Evolutionary conservation across 1,140 invertebrate genomes (phyloP).

Genomic region (Zaprionus lachaisei): DNA sequence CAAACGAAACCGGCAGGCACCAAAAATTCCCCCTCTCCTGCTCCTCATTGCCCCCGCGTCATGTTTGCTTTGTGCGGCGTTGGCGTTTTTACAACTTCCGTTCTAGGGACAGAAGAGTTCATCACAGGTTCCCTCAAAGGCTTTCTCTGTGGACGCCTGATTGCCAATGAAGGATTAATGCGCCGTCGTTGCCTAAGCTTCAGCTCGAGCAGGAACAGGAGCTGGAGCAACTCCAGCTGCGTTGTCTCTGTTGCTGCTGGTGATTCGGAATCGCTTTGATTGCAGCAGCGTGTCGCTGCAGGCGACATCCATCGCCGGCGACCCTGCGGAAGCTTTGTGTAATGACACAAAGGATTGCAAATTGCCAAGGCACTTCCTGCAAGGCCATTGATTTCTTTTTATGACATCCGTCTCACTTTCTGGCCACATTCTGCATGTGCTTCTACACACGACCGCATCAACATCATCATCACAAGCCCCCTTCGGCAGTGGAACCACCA

Average conservation of each 20-base stretch:
- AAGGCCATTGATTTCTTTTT: slow-evolving; percentile 70
- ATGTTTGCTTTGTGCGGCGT: slow-evolving; percentile 77
- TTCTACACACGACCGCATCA: neutral
- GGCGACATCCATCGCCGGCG: slow-evolving; percentile 49
- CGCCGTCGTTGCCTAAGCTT: slow-evolving; percentile 20
- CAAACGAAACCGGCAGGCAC: slow-evolving; percentile 47
- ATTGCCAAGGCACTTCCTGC: slow-evolving; percentile 80
- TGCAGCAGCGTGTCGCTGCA: slow-evolving; percentile 72
- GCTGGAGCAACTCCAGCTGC: neutral
- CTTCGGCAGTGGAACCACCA: slow-evolving; percentile 10
- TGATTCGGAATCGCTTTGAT: slow-evolving; percentile 67
- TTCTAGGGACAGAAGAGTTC: slow-evolving; percentile 52
- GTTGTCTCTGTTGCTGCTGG: slow-evolving; percentile 44
- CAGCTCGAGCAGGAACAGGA: too few relatives aligned
- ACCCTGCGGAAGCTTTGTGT: slow-evolving; percentile 77
- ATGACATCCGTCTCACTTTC: slow-evolving; percentile 22
- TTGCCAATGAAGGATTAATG: slow-evolving; percentile 83
- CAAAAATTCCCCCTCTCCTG: slow-evolving; percentile 48
- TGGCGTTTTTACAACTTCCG: slow-evolving; percentile 81
- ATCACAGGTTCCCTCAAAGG: slow-evolving; percentile 63
- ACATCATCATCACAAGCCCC: slow-evolving; percentile 1
- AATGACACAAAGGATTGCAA: slow-evolving; percentile 84
- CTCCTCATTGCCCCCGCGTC: neutral
- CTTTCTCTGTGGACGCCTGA: slow-evolving; percentile 43
- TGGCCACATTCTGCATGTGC: slow-evolving; percentile 19